Percentiles rank a stretch among this genome's conserved stretches.
These are phyloP conservation scores for Leptopilina boulardi DNA, from an alignment of 1,140 invertebrate genomes.

Conservation along the genomic window DNA sequence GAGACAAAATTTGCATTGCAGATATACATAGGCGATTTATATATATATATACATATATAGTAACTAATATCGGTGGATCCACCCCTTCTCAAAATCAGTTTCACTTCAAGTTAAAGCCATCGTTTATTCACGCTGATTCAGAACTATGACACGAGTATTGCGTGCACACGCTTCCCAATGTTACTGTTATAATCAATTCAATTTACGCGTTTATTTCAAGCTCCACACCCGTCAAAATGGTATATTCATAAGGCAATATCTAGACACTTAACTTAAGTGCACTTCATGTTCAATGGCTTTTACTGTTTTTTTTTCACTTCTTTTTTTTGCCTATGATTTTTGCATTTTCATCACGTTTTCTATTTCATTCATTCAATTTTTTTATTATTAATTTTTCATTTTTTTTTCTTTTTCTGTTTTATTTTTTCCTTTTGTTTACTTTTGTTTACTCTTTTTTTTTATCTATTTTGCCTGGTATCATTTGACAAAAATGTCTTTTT, in stretches of 20 bases:
- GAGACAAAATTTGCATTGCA: slow-evolving; percentile 69
- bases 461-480: not conserved
- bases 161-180: slow-evolving; percentile 44
- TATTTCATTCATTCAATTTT: not conserved
- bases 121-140: slow-evolving; percentile 54
- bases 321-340: no score
- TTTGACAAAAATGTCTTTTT: no score
- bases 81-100: slow-evolving; percentile 62
- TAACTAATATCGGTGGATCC: slow-evolving; percentile 37
- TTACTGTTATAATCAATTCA: slow-evolving; percentile 65
- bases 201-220: slow-evolving; percentile 66
- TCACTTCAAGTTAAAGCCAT: slow-evolving; percentile 60
- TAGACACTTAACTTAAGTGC: slow-evolving; percentile 39
- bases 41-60: not conserved
- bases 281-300: not conserved
- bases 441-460: no score
- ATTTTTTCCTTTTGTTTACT: no score
- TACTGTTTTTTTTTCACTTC: not conserved
- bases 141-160: slow-evolving; percentile 32
- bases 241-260: slow-evolving; percentile 66
- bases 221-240: slow-evolving; percentile 53
- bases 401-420: not conserved
- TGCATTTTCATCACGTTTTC: no score
- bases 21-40: slow-evolving; percentile 53
- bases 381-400: not conserved